Base-by-base conservation (phyloP, 2,113 vertebrate genomes). In the Equus quagga region DNA sequence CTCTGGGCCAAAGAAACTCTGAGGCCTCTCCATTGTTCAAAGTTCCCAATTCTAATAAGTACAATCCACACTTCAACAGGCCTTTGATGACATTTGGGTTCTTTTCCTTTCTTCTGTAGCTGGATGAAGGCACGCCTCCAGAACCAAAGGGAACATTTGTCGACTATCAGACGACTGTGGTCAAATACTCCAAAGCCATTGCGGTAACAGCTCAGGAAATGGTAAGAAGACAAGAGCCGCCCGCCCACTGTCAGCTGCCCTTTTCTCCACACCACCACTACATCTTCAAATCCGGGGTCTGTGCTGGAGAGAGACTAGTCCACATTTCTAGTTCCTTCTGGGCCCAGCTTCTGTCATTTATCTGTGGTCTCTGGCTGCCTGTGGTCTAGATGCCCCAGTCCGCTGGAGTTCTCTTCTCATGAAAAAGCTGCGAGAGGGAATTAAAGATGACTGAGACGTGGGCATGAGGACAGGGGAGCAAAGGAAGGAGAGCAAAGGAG, bases 161-260 rank as follows among this genome's bases (percentile, higher is more conserved):
- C 62, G 99, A 99, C 98, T 99, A 99, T 98, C 99, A 99, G 99
- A 99, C 99, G 26, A 99, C 99, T 0, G 99, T 99, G 98, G 99
- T 99, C 94, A 99, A 99, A 98, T 99, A 99, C 81, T 99, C 99
- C 96, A 99, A 99, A 98, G 99, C 99, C 76, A 99, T 99, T 67
- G 99, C 99, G 1, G 99, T 99, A 92, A 99, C 99, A 10, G 99
- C 99, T 58, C 99, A 99, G 97, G 99, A 99, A 98, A 99, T 99
- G 99, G 99, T 99, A 98, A 99, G 99, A 60, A 89, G 56, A 18
- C 23, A 49, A 11, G n/a, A 28, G 19, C 58, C 3, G 4, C 86
- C 87, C 8, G 0, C 54, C 70, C 72, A 18, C 90, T 46, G 5
- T 5, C 24, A 21, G 10, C 41, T 72, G 10, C 49, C 70, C 87